Evolutionary conservation across 1,140 invertebrate species (phyloP), one percentile per base, ranked within the genome.

Genomic region (Stenopsyche tienmushanensis): DNA sequence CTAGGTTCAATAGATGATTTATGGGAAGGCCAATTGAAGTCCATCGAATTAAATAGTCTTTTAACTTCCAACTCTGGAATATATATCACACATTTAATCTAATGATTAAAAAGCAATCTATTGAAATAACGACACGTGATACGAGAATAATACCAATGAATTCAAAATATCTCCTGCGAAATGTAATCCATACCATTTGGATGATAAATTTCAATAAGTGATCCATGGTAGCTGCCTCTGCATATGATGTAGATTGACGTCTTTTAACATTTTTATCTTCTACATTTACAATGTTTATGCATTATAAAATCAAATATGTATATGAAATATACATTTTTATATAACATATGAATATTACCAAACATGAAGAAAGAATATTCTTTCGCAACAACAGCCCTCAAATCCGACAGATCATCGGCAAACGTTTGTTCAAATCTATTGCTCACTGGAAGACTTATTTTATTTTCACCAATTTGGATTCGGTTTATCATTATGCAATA

Each of bases 161-260:
- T 71, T 78, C 76, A 63, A 83, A 83, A 62, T 82, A 72, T 66
- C 83, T 83, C 29, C 85, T 74, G 34, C 81, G 76, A 17, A 88
- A 73, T 17, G 85, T 83, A 62, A 87, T 79, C 86, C 86, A 88
- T 1, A 85, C 80, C 39, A 88, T 80, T 71, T 84, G 80, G 13
- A 83, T 78, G 58, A 82, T 78, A 66, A 86, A 77, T 63, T 80
- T 76, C 41, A 86, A 73, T 10, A 88, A 70, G 2, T 78, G 78
- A 73, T 88, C 86, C 67, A 82, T 83, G 39, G n/a, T n/a, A n/a
- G n/a, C n/a, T n/a, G n/a, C n/a, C n/a, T n/a, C n/a, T n/a, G 85
- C 74, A 60, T 82, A 73, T 24, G 25, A 54, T 26, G 5, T 8
- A 34, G 26, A 15, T n/a, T 29, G 13, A 13, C 3, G 23, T 7